Evolutionary conservation across 1,140 invertebrate genomes (phyloP).

Genomic region (Philotrypesis tridentata): DNA sequence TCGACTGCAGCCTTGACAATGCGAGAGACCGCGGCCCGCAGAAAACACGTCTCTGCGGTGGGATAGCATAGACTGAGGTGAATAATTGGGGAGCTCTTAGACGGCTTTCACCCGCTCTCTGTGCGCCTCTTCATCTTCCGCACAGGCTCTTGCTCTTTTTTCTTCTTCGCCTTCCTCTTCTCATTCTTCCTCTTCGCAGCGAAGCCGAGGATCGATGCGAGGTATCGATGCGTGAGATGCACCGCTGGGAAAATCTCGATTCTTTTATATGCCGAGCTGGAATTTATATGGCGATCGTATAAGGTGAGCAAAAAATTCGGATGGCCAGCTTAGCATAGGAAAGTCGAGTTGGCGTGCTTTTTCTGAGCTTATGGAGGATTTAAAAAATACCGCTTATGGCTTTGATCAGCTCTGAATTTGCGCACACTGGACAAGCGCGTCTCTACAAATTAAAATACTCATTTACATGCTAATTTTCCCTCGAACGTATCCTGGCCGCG

Average conservation of each 20-base stretch:
- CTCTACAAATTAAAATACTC: conserved; percentile 9
- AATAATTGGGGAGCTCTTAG: conserved; percentile 13
- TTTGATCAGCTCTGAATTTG: too few species aligned
- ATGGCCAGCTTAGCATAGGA: not conserved
- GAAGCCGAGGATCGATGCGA: not conserved
- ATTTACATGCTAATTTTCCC: conserved; percentile 13
- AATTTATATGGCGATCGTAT: not conserved
- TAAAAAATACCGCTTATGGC: not conserved
- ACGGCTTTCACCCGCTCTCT: conserved; percentile 27
- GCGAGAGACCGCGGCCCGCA: not conserved
- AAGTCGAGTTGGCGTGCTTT: not conserved
- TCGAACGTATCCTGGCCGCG: not conserved
- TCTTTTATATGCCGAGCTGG: not conserved
- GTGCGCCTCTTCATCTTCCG: not conserved
- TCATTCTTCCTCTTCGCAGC: too few species aligned
- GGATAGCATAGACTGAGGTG: not conserved
- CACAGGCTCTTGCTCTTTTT: not conserved
- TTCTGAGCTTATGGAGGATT: not conserved
- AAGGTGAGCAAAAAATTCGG: not conserved
- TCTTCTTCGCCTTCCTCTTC: too few species aligned
- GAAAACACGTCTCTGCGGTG: not conserved
- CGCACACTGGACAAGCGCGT: too few species aligned
- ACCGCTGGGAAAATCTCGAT: not conserved
- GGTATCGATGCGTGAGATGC: not conserved
- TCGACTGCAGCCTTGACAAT: conserved; percentile 58